These are phyloP conservation scores for Athalia circularis DNA, from an alignment of 2,888 invertebrate species.

Conservation along the genomic window DNA sequence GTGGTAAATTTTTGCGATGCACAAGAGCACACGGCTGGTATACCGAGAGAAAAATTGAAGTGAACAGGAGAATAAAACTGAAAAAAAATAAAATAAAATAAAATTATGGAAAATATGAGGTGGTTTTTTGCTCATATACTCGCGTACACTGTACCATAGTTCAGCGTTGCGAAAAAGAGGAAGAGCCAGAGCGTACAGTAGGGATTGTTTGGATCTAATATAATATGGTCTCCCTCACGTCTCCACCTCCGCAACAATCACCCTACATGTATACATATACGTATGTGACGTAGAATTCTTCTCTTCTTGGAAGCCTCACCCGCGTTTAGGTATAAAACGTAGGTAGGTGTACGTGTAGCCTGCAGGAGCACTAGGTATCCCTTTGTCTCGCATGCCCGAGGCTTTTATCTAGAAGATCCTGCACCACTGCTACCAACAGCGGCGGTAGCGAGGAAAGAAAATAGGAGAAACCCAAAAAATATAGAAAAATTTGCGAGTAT, in stretches of 20 bases:
- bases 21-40: not conserved
- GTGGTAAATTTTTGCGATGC: conserved; percentile 8
- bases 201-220: conserved; percentile 37
- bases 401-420: conserved; percentile 45
- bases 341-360: conserved; percentile 19
- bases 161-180: not conserved
- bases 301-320: no score
- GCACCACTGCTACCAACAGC: no score
- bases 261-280: no score
- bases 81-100: not conserved
- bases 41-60: not conserved
- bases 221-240: conserved; percentile 6
- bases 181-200: not conserved
- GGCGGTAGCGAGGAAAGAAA: conserved; percentile 1
- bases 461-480: not conserved
- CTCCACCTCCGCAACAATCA: not conserved
- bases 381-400: conserved; percentile 47
- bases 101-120: conserved; percentile 28
- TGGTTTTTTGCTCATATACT: not conserved
- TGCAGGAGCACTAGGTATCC: conserved; percentile 42
- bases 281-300: no score
- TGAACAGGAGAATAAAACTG: no score
- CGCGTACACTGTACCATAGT: conserved; percentile 26
- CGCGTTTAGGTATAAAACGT: not conserved
- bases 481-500: conserved; percentile 5